Evolutionary conservation across 2,797 vertebrate species (phyloP).

Genomic region (Gallinago solitaria): DNA sequence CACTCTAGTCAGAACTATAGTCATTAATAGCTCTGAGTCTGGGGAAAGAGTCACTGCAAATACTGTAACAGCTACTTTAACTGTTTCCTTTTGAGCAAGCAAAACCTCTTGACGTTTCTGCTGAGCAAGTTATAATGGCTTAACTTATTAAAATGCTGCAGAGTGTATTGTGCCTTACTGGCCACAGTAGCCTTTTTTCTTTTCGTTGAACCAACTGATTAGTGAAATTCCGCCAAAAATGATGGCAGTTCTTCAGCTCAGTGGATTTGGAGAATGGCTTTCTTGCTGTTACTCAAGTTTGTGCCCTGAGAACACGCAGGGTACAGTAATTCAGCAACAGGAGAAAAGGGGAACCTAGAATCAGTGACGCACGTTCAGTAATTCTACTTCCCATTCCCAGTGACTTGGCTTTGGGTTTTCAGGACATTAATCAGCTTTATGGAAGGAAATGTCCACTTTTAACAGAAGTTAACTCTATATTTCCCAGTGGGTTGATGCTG

Average conservation of each 20-base stretch:
- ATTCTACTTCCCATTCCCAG: constrained; percentile 54
- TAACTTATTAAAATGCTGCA: constrained; percentile 38
- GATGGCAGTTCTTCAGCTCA: constrained; percentile 35
- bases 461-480: neutral
- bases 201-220: neutral
- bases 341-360: constrained; percentile 57
- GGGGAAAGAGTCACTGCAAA: constrained; percentile 67
- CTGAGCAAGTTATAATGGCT: constrained; percentile 33
- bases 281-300: neutral
- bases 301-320: neutral
- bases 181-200: neutral
- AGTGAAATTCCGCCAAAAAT: constrained; percentile 15
- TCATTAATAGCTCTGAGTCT: constrained; percentile 59
- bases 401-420: constrained; percentile 45
- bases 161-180: neutral
- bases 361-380: constrained; percentile 19
- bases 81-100: constrained; percentile 60
- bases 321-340: neutral
- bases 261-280: constrained; percentile 35
- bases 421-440: constrained; percentile 55
- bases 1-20: constrained; percentile 61
- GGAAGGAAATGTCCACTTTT: constrained; percentile 6
- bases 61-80: constrained; percentile 53
- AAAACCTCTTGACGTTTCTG: constrained; percentile 39
- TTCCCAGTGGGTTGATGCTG: neutral